phyloP scores from a whole-genome alignment of 2,888 invertebrate genomes.

The Dione juno region DNA sequence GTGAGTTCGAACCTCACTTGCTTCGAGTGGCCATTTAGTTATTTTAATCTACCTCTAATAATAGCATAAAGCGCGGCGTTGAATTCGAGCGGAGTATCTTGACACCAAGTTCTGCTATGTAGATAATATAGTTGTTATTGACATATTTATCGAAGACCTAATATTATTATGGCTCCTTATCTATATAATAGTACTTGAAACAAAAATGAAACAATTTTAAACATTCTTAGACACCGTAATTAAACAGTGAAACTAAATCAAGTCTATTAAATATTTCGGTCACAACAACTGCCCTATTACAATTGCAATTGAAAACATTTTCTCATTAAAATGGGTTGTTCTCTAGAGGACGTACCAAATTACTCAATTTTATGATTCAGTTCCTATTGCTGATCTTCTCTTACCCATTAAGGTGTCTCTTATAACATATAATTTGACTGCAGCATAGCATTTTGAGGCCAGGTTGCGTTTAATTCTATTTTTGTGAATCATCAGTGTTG shows the following conservation, averaged over 20 bases:
- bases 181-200: too few species aligned
- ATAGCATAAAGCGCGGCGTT: neutral
- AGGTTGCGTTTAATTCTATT: constrained; percentile 70
- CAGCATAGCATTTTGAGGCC: constrained; percentile 50
- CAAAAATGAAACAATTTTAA: too few species aligned
- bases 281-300: constrained; percentile 6
- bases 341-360: constrained; percentile 28
- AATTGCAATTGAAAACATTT: constrained; percentile 34
- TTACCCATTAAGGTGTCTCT: constrained; percentile 62
- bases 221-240: too few species aligned
- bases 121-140: neutral
- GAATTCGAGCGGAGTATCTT: neutral
- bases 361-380: constrained; percentile 37
- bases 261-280: neutral
- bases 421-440: constrained; percentile 67
- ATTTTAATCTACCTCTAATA: neutral
- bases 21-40: neutral
- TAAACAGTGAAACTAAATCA: neutral
- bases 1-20: neutral
- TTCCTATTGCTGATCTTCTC: constrained; percentile 11
- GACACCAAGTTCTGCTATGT: neutral
- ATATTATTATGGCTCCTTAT: too few species aligned
- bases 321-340: constrained; percentile 35
- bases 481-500: constrained; percentile 50
- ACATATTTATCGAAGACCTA: too few species aligned